phyloP scores from a whole-genome alignment of 2,888 invertebrate species.

The Pollenia amentaria region DNA sequence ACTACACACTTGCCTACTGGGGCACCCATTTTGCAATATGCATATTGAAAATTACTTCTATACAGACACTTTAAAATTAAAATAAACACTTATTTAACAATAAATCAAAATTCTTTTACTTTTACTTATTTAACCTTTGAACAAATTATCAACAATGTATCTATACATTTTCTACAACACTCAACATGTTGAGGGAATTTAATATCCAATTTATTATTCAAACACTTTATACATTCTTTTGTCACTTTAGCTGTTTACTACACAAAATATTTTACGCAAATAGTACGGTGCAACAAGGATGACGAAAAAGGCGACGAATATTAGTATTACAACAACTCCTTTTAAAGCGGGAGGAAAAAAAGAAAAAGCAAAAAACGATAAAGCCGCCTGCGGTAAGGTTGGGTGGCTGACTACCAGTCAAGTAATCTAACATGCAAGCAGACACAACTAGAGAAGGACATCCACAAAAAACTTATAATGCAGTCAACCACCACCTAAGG shows the following conservation, averaged over 20 bases:
- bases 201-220: constrained; percentile 21
- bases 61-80: too few relatives aligned
- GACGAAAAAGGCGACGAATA: not conserved
- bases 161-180: not conserved
- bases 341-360: not conserved
- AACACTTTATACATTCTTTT: constrained; percentile 17
- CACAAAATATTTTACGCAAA: constrained; percentile 56
- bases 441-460: constrained; percentile 18
- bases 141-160: constrained; percentile 7
- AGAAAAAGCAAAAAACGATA: not conserved
- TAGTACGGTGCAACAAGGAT: constrained; percentile 25
- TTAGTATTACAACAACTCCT: constrained; percentile 51
- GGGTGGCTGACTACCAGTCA: constrained; percentile 33
- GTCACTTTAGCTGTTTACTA: constrained; percentile 48
- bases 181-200: constrained; percentile 29
- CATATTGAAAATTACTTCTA: too few relatives aligned
- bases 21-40: too few relatives aligned
- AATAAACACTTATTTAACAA: too few relatives aligned
- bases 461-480: constrained; percentile 5
- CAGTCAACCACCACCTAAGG: constrained; percentile 66
- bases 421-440: constrained; percentile 40
- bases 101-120: too few relatives aligned
- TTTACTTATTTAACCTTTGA: not conserved
- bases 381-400: constrained; percentile 17
- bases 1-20: too few relatives aligned